Conservation (phyloP, 2,113 vertebrate genomes). For the Uria aalge region DNA sequence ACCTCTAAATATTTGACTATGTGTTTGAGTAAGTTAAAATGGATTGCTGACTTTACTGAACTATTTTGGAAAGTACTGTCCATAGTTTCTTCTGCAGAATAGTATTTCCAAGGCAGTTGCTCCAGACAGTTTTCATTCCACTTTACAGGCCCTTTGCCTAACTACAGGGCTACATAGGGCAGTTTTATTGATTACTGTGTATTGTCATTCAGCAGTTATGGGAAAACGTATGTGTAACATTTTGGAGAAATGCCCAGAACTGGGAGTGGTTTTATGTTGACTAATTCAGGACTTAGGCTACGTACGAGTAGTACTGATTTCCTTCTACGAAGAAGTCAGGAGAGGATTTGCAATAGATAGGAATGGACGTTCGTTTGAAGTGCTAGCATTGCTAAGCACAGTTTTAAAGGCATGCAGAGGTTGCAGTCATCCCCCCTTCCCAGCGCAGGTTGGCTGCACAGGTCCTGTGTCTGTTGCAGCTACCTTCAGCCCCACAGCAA, state of each 20-base stretch:
- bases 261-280: not conserved
- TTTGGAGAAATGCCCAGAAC: not conserved
- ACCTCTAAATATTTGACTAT: not conserved
- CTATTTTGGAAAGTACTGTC: not conserved
- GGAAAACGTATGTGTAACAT: not conserved
- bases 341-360: not conserved
- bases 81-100: not conserved
- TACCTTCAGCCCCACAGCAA: not conserved
- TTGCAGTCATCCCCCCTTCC: not conserved
- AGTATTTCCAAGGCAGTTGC: not conserved
- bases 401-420: not conserved
- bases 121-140: not conserved
- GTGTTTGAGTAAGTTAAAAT: not conserved
- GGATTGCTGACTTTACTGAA: not conserved
- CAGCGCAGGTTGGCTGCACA: not conserved
- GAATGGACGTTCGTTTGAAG: not conserved
- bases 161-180: not conserved
- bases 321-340: not conserved
- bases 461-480: not conserved
- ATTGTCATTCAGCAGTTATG: not conserved
- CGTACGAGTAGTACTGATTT: not conserved
- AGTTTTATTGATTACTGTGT: not conserved
- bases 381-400: not conserved
- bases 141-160: not conserved
- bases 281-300: not conserved